Evolutionary conservation across 1,140 invertebrate species (phyloP).

Genomic region (Gryon sp.): DNA sequence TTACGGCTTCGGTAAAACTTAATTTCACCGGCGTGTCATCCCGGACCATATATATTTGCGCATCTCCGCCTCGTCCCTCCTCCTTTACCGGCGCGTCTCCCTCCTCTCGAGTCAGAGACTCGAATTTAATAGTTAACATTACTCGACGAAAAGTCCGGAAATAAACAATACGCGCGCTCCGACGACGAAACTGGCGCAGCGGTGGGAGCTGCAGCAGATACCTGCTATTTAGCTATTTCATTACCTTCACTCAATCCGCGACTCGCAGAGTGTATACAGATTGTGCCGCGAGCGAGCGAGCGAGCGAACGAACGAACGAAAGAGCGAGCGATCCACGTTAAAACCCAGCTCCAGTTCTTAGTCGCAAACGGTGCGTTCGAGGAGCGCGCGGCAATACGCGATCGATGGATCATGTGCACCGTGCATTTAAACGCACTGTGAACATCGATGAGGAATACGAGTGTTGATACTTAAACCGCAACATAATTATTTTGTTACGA

Average conservation of each 20-base stretch:
- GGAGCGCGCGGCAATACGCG: slow-evolving; percentile 44
- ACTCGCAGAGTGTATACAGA: slow-evolving; percentile 61
- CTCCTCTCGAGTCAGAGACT: no score
- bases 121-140: slow-evolving; percentile 53
- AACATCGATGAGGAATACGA: slow-evolving; percentile 21
- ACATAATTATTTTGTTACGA: no score
- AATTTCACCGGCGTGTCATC: slow-evolving; percentile 2
- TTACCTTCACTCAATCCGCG: slow-evolving; percentile 69
- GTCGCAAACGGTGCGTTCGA: slow-evolving; percentile 42
- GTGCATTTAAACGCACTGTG: slow-evolving; percentile 27
- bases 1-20: slow-evolving; percentile 5
- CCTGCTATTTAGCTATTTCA: slow-evolving; percentile 64
- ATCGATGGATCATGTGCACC: slow-evolving; percentile 52
- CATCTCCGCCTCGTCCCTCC: background rate
- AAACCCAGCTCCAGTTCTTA: slow-evolving; percentile 40
- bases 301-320: no score
- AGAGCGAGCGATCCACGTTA: slow-evolving; percentile 18
- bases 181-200: slow-evolving; percentile 55
- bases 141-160: slow-evolving; percentile 49
- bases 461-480: slow-evolving; percentile 10
- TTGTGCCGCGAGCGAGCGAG: slow-evolving; percentile 45
- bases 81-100: no score
- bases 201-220: slow-evolving; percentile 58
- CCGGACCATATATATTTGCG: background rate
- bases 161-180: slow-evolving; percentile 54